Percentiles rank a stretch among this genome's conserved stretches.
Evolutionary conservation across 2,797 vertebrate genomes (phyloP).

Genomic region (Enteromius radiatus): DNA sequence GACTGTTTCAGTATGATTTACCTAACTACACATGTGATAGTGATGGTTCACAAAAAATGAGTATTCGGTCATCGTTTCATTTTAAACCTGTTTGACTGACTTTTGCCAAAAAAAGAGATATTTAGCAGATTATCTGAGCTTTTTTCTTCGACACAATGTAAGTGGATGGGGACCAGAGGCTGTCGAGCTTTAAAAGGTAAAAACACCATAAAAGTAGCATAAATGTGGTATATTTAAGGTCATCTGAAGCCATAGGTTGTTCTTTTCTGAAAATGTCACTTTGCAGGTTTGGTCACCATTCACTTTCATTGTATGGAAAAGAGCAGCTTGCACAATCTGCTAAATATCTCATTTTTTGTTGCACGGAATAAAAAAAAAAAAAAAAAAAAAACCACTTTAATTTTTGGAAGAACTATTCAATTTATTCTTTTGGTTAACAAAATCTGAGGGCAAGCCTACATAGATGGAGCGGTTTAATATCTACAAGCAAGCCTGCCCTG

Average conservation of each 20-base stretch:
- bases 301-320: constrained; percentile 4
- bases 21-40: not conserved
- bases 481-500: not conserved
- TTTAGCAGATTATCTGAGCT: not conserved
- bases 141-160: not conserved
- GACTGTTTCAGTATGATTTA: constrained; percentile 40
- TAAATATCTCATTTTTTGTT: not conserved
- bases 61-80: not conserved
- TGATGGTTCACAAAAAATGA: not conserved
- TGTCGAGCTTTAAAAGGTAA: not conserved
- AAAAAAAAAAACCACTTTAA: not conserved
- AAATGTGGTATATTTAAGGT: not conserved
- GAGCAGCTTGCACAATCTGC: not conserved
- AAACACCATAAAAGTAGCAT: not conserved
- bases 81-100: not conserved
- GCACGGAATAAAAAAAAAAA: not conserved
- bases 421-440: not conserved
- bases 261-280: not conserved
- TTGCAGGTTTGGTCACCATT: not conserved
- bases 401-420: not conserved
- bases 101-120: not conserved
- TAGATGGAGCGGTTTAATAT: constrained; percentile 6
- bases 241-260: not conserved
- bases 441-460: not conserved
- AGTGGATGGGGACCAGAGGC: not conserved